A percentile compares a stretch with the other conserved stretches of the same genome.
These are phyloP conservation scores for Eidolon helvum DNA, from an alignment of 2,113 vertebrate species.

Conservation along the genomic window DNA sequence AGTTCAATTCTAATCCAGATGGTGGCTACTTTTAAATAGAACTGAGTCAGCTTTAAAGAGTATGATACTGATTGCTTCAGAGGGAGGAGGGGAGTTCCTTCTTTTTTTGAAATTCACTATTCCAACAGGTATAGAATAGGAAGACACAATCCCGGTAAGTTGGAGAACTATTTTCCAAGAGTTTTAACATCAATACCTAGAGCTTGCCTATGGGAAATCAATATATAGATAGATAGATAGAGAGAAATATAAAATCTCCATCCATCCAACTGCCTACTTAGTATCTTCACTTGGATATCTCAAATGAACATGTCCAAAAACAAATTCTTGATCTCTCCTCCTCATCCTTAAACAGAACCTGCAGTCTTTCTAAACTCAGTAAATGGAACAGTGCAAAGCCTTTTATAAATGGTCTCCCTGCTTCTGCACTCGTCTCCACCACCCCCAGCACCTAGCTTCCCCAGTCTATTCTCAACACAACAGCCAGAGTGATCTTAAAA, in stretches of 20 bases:
- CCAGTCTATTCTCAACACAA: neutral
- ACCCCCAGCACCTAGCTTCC: neutral
- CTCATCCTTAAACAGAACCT: neutral
- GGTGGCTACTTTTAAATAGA: neutral
- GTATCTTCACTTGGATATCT: neutral
- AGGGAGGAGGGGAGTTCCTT: neutral
- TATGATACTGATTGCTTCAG: neutral
- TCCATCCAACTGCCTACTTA: neutral
- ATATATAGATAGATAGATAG: no score
- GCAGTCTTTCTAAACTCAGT: neutral
- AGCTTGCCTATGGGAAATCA: neutral
- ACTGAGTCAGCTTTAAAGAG: neutral
- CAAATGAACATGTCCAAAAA: neutral
- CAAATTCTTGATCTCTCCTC: neutral
- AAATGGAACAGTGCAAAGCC: neutral
- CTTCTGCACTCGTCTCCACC: neutral
- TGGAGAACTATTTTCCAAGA: neutral
- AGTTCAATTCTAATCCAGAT: constrained; percentile 26
- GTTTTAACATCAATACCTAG: neutral
- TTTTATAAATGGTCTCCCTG: neutral
- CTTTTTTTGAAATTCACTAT: constrained; percentile 33
- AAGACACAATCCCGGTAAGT: neutral
- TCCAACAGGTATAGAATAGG: neutral
- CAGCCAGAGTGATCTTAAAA: constrained; percentile 22
- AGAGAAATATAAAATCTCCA: no score